Base-by-base conservation (phyloP, 2,888 invertebrate species). In the Teinopalpus imperialis region DNA sequence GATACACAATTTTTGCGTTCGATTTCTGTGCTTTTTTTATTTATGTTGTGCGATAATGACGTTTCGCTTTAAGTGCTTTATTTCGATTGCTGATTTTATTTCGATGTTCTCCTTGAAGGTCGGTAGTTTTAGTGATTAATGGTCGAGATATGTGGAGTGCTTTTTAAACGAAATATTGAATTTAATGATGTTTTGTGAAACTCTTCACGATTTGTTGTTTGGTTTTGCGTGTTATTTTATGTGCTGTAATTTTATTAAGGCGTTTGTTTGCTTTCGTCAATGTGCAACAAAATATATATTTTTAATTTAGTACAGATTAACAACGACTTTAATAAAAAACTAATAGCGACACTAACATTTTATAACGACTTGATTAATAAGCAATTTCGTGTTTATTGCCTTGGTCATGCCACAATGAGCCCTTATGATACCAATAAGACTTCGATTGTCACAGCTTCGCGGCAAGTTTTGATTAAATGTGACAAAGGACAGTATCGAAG, bases 61-160 rank as follows among this genome's bases (percentile, higher is more conserved):
- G 86, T 88, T 88, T 86, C 86, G 82, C 69, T 82, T 87, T 87
- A 88, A 88, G 88, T 88, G 88, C 85, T 88, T 87, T 86, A 87
- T 88, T 88, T 82, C 87, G 86, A 87, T 86, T 86, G 86, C 74
- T 81, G 85, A 87, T 86, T 86, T 87, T 86, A 85, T 86, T 82
- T 80, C 81, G 85, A 85, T 86, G 86, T 83, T 80, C 81, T 75
- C 66, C 82, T 79, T 79, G 86, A 86, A 86, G 86, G 86, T 85
- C 79, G 81, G 85, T 81, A 83, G 85, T 87, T 83, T 82, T 81
- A 81, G 86, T 88, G 88, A 88, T 88, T 86, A 88, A 88, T 88
- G 86, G 80, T 58, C 66, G 69, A 78, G 88, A 88, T 88, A 87
- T 82, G 81, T 82, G 76, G 81, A 85, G 82, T 82, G 85, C 80